Conservation (phyloP, 2,797 vertebrate species). For the Aratinga solstitialis region DNA sequence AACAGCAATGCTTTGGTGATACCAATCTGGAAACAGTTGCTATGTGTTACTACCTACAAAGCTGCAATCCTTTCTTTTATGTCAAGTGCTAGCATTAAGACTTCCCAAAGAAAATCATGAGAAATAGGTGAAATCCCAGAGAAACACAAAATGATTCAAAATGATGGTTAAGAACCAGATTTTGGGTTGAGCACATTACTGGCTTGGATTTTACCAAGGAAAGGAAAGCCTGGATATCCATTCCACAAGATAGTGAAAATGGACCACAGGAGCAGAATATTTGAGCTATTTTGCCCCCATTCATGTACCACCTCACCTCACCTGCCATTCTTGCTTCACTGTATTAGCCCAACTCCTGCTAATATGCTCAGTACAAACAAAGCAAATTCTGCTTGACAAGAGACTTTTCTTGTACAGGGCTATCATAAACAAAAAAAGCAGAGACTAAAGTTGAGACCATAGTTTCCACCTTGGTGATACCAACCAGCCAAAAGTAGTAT, state of each 20-base stretch:
- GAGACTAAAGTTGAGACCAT: not conserved
- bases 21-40: not conserved
- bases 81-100: not conserved
- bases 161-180: not conserved
- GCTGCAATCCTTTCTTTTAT: not conserved
- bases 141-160: not conserved
- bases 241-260: not conserved
- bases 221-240: not conserved
- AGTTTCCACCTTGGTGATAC: not conserved
- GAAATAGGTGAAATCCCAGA: not conserved
- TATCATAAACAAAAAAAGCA: not conserved
- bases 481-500: not conserved
- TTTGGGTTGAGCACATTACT: not conserved
- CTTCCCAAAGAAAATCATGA: not conserved
- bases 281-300: not conserved
- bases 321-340: rapidly evolving
- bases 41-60: not conserved
- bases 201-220: not conserved
- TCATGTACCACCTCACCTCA: not conserved
- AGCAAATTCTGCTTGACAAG: not conserved
- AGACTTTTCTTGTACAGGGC: not conserved
- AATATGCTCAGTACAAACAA: not conserved
- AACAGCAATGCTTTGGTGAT: not conserved
- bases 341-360: not conserved
- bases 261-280: not conserved